These are phyloP conservation scores for Dorcus hopei DNA, from an alignment of 2,888 invertebrate species.

Conservation along the genomic window DNA sequence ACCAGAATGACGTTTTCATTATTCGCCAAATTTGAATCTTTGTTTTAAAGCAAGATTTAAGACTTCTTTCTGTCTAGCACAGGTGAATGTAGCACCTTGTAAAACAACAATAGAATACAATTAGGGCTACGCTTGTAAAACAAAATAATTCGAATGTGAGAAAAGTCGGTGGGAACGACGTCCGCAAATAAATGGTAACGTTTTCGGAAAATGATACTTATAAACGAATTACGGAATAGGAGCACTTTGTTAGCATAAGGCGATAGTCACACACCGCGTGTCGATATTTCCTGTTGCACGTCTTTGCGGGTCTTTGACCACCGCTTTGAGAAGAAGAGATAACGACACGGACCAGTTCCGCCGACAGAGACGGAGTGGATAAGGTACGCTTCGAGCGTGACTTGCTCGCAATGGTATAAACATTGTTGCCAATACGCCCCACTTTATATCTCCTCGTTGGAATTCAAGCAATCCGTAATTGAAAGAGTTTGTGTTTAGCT, in stretches of 20 bases:
- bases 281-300: slow-evolving; percentile 42
- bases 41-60: no score
- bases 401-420: neutral
- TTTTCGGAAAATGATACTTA: slow-evolving; percentile 31
- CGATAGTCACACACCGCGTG: slow-evolving; percentile 24
- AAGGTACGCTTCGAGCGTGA: slow-evolving; percentile 3
- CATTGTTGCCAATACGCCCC: slow-evolving; percentile 2
- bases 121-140: no score
- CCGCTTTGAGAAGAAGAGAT: neutral
- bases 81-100: no score
- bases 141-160: slow-evolving; percentile 22
- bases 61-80: no score
- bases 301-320: slow-evolving; percentile 42
- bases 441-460: slow-evolving; percentile 1
- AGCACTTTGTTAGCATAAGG: slow-evolving; percentile 11
- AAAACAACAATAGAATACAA: no score
- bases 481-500: neutral
- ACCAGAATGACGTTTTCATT: no score
- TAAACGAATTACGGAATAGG: slow-evolving; percentile 25
- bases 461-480: slow-evolving; percentile 2
- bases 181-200: slow-evolving; percentile 8
- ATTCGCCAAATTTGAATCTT: no score
- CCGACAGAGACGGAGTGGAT: slow-evolving; percentile 1
- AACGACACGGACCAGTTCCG: slow-evolving; percentile 1
- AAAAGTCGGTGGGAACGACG: slow-evolving; percentile 25